Evolutionary conservation across 2,888 invertebrate genomes (phyloP).

Genomic region (Nomada lathburiana): DNA sequence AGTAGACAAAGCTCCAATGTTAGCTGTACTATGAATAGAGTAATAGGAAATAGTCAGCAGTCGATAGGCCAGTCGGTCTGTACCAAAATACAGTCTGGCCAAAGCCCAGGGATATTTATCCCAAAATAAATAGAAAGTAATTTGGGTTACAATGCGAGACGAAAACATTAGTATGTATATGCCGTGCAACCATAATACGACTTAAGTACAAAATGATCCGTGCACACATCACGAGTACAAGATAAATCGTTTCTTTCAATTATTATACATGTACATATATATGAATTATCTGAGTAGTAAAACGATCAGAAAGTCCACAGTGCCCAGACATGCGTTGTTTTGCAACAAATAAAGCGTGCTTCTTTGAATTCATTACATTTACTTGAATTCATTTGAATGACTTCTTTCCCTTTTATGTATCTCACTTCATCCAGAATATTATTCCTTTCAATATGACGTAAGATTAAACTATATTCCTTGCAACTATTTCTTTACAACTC

Average conservation of each 20-base stretch:
- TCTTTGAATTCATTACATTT: too few relatives aligned
- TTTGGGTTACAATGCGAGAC: slow-evolving; percentile 8
- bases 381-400: too few relatives aligned
- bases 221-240: neutral
- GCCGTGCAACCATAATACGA: neutral
- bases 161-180: slow-evolving; percentile 6
- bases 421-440: too few relatives aligned
- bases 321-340: too few relatives aligned
- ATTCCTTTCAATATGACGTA: too few relatives aligned
- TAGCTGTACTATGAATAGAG: slow-evolving; percentile 73
- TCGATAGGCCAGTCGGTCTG: slow-evolving; percentile 70
- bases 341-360: too few relatives aligned
- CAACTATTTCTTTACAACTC: too few relatives aligned
- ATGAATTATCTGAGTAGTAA: too few relatives aligned
- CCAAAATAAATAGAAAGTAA: slow-evolving; percentile 47
- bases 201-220: neutral
- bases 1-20: slow-evolving; percentile 43
- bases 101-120: slow-evolving; percentile 50
- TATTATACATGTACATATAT: too few relatives aligned
- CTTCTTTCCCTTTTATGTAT: too few relatives aligned
- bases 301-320: too few relatives aligned
- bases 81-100: slow-evolving; percentile 66
- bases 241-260: neutral
- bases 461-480: too few relatives aligned
- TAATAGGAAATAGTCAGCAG: slow-evolving; percentile 68